phyloP scores from a whole-genome alignment of 2,113 vertebrate species.

The Pelecanus crispus region DNA sequence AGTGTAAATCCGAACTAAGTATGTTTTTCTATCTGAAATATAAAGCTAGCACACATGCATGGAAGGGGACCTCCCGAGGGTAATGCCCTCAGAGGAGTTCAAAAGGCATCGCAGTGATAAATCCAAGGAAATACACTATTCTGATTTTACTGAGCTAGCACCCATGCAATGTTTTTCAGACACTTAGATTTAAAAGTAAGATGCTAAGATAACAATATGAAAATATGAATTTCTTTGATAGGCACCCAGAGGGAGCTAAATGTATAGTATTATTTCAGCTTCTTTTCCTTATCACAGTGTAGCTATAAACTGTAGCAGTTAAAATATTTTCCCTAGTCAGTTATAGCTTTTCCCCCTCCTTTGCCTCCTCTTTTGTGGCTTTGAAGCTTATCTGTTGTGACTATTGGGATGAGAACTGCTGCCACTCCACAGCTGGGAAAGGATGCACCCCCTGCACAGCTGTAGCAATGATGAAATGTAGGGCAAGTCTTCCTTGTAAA shows the following conservation, averaged over 20 bases:
- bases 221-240: neutral
- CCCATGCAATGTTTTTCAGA: neutral
- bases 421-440: neutral
- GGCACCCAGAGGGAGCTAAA: neutral
- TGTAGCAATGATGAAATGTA: neutral
- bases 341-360: neutral
- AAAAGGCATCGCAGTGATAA: neutral
- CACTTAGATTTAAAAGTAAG: neutral
- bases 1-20: neutral
- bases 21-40: neutral
- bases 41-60: neutral
- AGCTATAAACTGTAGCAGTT: neutral
- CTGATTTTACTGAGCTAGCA: neutral
- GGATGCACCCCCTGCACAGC: neutral
- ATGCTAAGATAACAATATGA: neutral
- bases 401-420: neutral
- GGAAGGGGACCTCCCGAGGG: neutral
- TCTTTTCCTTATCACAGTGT: neutral
- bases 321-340: neutral
- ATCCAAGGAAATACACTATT: neutral
- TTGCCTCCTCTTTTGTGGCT: neutral
- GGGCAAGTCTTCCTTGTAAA: neutral
- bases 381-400: neutral
- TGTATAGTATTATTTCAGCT: neutral
- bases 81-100: neutral